These are phyloP conservation scores for Oryzias curvinotus DNA, from an alignment of 2,113 vertebrate genomes.

Conservation along the genomic window DNA sequence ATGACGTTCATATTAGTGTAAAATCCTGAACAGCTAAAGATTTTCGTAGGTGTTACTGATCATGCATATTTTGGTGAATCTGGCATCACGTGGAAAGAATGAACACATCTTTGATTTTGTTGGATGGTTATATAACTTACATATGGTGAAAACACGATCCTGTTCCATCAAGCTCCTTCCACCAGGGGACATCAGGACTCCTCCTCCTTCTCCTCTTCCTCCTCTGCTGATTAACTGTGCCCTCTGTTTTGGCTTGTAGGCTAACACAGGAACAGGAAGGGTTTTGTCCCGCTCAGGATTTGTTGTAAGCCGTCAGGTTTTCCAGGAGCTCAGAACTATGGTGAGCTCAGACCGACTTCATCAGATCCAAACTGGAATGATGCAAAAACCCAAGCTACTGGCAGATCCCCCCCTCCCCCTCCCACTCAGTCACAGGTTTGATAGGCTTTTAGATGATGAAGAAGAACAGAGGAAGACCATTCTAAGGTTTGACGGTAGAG, in stretches of 20 bases:
- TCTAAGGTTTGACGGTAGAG: conserved; percentile 26
- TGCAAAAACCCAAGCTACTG: conserved; percentile 56
- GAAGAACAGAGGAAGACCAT: conserved; percentile 20
- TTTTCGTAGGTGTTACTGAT: too few species aligned
- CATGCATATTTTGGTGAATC: conserved; percentile 12
- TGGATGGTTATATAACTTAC: background rate
- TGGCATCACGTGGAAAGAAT: conserved; percentile 5
- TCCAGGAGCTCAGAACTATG: conserved; percentile 79
- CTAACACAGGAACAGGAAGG: conserved; percentile 74
- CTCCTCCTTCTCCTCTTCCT: background rate
- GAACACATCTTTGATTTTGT: conserved; percentile 1
- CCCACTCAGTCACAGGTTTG: conserved; percentile 7
- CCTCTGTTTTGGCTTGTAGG: conserved; percentile 77
- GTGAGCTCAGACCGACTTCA: conserved; percentile 68
- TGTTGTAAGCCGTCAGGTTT: conserved; percentile 78
- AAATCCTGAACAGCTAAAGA: too few species aligned
- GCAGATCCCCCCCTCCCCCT: conserved; percentile 42
- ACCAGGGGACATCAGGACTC: conserved; percentile 18
- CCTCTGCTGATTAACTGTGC: conserved; percentile 53
- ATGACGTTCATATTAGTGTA: too few species aligned
- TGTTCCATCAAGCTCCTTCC: conserved; percentile 4
- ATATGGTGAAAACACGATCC: conserved; percentile 9
- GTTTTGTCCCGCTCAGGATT: conserved; percentile 74
- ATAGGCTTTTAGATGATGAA: conserved; percentile 12
- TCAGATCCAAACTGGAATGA: conserved; percentile 55